phyloP scores from a whole-genome alignment of 2,888 invertebrate species.

The Caenorhabditis drosophilae region DNA sequence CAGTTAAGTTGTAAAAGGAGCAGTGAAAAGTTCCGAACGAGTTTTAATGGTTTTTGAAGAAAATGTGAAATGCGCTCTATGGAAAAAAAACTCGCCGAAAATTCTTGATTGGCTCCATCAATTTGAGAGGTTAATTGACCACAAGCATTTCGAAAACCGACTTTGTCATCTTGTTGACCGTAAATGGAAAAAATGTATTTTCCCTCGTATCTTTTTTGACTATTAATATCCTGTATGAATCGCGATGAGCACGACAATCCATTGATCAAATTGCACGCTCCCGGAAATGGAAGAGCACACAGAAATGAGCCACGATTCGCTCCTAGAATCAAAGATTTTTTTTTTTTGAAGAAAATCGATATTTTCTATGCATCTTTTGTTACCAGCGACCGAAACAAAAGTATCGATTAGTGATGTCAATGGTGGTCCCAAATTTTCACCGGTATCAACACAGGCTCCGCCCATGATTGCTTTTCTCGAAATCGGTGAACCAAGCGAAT shows the following conservation, averaged over 20 bases:
- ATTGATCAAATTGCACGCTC: slow-evolving; percentile 61
- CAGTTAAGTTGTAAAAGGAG: neutral
- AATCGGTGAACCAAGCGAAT: slow-evolving; percentile 65
- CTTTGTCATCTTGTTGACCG: slow-evolving; percentile 61
- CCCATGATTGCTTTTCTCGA: slow-evolving; percentile 59
- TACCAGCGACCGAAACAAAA: slow-evolving; percentile 49
- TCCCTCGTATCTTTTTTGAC: slow-evolving; percentile 60
- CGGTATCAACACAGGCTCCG: slow-evolving; percentile 59
- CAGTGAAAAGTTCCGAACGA: neutral
- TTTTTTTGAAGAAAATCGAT: neutral
- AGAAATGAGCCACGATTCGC: slow-evolving; percentile 63
- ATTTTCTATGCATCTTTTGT: neutral
- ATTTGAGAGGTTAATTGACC: slow-evolving; percentile 58
- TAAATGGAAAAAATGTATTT: slow-evolving; percentile 59
- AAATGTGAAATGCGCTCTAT: neutral
- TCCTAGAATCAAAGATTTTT: slow-evolving; percentile 26
- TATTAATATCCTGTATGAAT: slow-evolving; percentile 63
- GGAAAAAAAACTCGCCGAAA: slow-evolving; percentile 29
- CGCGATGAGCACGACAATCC: slow-evolving; percentile 57
- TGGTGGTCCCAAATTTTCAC: slow-evolving; percentile 62
- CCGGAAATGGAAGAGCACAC: slow-evolving; percentile 61
- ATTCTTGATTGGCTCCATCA: slow-evolving; percentile 51
- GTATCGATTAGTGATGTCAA: slow-evolving; percentile 60
- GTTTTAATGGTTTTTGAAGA: slow-evolving; percentile 3
- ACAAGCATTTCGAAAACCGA: slow-evolving; percentile 58